Evolutionary conservation across 2,113 vertebrate genomes (phyloP).

Genomic region (Myxocyprinus asiaticus): DNA sequence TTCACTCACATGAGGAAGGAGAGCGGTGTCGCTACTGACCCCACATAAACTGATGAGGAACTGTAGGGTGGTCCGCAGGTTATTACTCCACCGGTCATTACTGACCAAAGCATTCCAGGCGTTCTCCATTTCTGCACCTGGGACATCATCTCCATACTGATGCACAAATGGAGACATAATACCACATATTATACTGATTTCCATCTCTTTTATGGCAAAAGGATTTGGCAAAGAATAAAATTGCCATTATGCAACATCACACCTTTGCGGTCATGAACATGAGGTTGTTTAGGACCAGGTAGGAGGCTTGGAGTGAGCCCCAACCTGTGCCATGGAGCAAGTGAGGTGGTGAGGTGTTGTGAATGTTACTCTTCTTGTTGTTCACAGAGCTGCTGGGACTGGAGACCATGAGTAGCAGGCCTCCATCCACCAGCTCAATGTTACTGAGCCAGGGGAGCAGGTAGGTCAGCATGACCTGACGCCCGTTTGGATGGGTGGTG

Average conservation of each 20-base stretch:
- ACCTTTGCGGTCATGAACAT: conserved; percentile 99
- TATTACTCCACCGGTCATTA: conserved; percentile 95
- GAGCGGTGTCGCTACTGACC: conserved; percentile 93
- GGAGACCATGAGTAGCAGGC: conserved; percentile 86
- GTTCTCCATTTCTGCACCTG: conserved; percentile 93
- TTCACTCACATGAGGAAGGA: conserved; percentile 88
- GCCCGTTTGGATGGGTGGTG: conserved; percentile 91
- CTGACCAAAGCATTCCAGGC: conserved; percentile 95
- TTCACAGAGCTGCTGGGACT: conserved; percentile 90
- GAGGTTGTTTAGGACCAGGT: conserved; percentile 96
- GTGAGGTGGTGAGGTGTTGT: conserved; percentile 68
- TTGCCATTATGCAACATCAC: conserved; percentile 19
- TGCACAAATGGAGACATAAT: conserved; percentile 1
- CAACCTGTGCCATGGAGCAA: conserved; percentile 90
- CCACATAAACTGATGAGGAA: conserved; percentile 96
- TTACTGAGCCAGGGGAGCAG: conserved; percentile 96
- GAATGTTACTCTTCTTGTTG: conserved; percentile 77
- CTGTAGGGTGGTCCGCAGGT: conserved; percentile 88
- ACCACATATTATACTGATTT: not conserved
- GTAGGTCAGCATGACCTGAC: conserved; percentile 98
- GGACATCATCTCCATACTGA: conserved; percentile 95
- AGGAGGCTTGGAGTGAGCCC: conserved; percentile 95
- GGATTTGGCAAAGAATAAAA: too few species aligned
- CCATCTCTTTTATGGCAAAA: not conserved
- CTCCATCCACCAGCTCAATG: conserved; percentile 93